Percentiles rank a stretch among this genome's conserved stretches.
Evolutionary conservation across 2,113 vertebrate genomes (phyloP).

Genomic region (Xenopus borealis): DNA sequence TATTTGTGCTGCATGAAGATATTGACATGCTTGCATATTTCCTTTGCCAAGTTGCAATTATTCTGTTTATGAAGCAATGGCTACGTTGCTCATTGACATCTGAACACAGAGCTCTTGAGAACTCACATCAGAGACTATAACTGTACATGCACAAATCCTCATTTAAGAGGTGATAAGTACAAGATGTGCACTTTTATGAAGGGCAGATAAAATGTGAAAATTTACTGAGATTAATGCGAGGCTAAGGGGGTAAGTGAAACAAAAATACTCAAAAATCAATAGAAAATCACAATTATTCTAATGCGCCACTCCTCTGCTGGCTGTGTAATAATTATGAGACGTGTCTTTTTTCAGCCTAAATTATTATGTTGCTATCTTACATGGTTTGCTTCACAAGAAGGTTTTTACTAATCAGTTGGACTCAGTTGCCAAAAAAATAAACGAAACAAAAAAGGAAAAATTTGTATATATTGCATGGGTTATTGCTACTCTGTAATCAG

Average conservation of each 20-base stretch:
- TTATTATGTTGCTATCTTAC: constrained; percentile 11
- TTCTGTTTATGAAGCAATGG: constrained; percentile 25
- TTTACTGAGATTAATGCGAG: constrained; percentile 64
- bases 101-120: neutral
- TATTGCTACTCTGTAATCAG: no score
- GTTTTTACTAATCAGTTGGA: neutral
- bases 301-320: constrained; percentile 17
- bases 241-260: constrained; percentile 63
- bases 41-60: constrained; percentile 9
- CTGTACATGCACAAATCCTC: constrained; percentile 38
- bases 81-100: constrained; percentile 1
- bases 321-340: constrained; percentile 38
- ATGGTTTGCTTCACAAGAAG: neutral
- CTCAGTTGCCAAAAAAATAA: neutral
- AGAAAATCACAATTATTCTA: constrained; percentile 42
- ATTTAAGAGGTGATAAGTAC: constrained; percentile 40
- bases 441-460: neutral
- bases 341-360: no score
- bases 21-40: constrained; percentile 19
- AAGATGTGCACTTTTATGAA: constrained; percentile 54
- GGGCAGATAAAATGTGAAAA: constrained; percentile 66
- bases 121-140: constrained; percentile 39
- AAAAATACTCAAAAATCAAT: constrained; percentile 62
- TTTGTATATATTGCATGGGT: no score
- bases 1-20: constrained; percentile 13